Conservation (phyloP, 1,140 invertebrate genomes). For the Antheraea mylitta region DNA sequence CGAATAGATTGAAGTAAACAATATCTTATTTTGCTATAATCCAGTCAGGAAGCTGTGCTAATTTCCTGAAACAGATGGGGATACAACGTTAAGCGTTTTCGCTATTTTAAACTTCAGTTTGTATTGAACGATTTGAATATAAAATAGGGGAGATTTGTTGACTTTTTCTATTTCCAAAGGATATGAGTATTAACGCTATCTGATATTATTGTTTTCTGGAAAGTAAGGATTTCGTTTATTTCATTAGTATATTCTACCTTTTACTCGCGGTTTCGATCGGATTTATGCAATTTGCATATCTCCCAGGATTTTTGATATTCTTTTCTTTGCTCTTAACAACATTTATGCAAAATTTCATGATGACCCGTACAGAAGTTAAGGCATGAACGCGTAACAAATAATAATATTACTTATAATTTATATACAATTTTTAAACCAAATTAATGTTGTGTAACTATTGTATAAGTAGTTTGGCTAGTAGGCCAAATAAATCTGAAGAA, state of each 20-base stretch:
- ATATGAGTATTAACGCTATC: background rate
- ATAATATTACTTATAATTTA: too few relatives aligned
- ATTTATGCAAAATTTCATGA: too few relatives aligned
- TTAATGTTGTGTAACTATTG: too few relatives aligned
- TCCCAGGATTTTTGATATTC: too few relatives aligned
- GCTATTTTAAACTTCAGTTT: slow-evolving; percentile 55
- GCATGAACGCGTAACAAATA: too few relatives aligned
- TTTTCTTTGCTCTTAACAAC: too few relatives aligned
- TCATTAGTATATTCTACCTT: background rate
- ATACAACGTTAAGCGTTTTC: slow-evolving; percentile 39
- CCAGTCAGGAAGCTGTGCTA: slow-evolving; percentile 62
- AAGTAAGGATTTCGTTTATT: background rate
- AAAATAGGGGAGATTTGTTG: slow-evolving; percentile 17
- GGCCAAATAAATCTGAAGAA: too few relatives aligned
- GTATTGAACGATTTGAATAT: slow-evolving; percentile 33
- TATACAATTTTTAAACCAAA: too few relatives aligned
- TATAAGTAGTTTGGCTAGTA: too few relatives aligned
- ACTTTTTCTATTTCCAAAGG: background rate
- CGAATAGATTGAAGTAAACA: slow-evolving; percentile 66
- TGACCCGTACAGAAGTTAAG: too few relatives aligned
- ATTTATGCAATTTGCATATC: too few relatives aligned
- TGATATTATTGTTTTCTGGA: background rate
- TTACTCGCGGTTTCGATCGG: too few relatives aligned
- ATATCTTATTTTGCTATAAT: slow-evolving; percentile 76
- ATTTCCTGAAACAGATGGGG: slow-evolving; percentile 70